phyloP scores from a whole-genome alignment of 1,140 invertebrate genomes.

The Thalassaphorura encarpata region DNA sequence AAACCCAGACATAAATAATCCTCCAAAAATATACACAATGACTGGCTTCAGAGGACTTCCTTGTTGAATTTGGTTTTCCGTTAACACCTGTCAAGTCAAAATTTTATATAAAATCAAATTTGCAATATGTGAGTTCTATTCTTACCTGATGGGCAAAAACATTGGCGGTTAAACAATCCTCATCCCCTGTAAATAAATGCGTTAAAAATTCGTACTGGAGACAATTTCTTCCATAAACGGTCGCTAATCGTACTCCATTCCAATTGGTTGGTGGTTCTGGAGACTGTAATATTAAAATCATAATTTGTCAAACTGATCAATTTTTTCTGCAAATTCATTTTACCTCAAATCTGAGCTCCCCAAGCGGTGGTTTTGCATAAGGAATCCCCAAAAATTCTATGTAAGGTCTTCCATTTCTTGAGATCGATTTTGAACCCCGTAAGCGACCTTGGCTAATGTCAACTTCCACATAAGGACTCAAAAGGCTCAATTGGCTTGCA shows the following conservation, averaged over 20 bases:
- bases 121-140: not conserved
- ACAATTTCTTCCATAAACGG: conserved; percentile 11
- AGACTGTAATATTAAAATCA: conserved; percentile 6
- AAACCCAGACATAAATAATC: conserved; percentile 39
- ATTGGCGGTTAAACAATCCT: conserved; percentile 16
- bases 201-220: conserved; percentile 18
- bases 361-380: conserved; percentile 19
- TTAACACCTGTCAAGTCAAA: not conserved
- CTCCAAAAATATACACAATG: conserved; percentile 30
- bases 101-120: not conserved
- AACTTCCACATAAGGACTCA: conserved; percentile 3
- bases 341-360: conserved; percentile 26
- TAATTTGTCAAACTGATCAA: not conserved
- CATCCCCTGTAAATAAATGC: not conserved
- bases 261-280: conserved; percentile 12
- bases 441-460: conserved; percentile 18
- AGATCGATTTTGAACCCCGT: conserved; percentile 10
- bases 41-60: conserved; percentile 6
- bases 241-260: conserved; percentile 15
- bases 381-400: conserved; percentile 23
- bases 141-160: conserved; percentile 12
- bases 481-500: not conserved
- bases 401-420: conserved; percentile 18
- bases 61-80: not conserved
- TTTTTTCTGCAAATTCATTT: not conserved